A percentile compares a stretch with the other conserved stretches of the same genome.
Conservation (phyloP, 2,888 invertebrate species). For the Xanthia togata region DNA sequence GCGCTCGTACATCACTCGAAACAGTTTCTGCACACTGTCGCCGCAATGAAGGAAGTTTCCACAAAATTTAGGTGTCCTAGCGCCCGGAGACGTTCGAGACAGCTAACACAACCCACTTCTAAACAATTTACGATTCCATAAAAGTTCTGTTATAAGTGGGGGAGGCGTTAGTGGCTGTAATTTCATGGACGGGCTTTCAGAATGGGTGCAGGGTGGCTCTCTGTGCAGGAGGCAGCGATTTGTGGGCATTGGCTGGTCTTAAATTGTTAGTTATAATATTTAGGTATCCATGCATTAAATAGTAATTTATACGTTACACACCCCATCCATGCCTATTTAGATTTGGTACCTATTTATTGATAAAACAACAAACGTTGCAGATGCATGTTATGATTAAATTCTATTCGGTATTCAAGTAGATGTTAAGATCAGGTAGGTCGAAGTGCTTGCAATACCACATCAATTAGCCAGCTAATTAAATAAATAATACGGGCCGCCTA, state of each 20-base stretch:
- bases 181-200: slow-evolving; percentile 70
- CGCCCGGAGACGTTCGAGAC: slow-evolving; percentile 60
- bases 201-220: slow-evolving; percentile 49
- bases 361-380: background rate
- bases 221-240: slow-evolving; percentile 46
- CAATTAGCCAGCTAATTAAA: slow-evolving; percentile 11
- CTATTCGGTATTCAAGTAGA: background rate
- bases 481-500: background rate
- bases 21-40: slow-evolving; percentile 58
- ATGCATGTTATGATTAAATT: background rate
- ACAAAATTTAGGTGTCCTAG: slow-evolving; percentile 65
- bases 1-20: slow-evolving; percentile 45
- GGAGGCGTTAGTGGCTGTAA: slow-evolving; percentile 71
- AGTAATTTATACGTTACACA: background rate
- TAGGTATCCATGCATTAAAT: background rate
- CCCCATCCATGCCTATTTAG: background rate
- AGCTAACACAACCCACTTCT: slow-evolving; percentile 72
- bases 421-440: background rate
- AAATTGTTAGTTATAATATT: slow-evolving; percentile 14
- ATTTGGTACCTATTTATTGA: background rate
- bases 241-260: slow-evolving; percentile 15
- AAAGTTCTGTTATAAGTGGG: slow-evolving; percentile 76
- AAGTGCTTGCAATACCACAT: slow-evolving; percentile 8
- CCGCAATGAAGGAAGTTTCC: slow-evolving; percentile 65
- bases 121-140: slow-evolving; percentile 77